A percentile compares a stretch with the other conserved stretches of the same genome.
These are phyloP conservation scores for Onychorhynchus coronatus DNA, from an alignment of 2,113 vertebrate genomes.

Conservation along the genomic window DNA sequence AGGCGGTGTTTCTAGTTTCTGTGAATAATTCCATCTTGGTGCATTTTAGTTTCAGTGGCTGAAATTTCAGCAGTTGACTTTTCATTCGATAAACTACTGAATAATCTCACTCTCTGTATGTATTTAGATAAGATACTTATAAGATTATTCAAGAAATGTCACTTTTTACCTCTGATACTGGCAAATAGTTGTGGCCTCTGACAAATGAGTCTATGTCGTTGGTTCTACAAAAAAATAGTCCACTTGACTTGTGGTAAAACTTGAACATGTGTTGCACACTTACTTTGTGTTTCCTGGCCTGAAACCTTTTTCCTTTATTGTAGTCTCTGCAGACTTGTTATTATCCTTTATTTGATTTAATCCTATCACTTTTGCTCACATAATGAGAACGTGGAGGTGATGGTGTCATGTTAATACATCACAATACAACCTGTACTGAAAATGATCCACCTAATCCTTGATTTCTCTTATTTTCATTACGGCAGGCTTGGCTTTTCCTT, in stretches of 20 bases:
- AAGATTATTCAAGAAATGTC: neutral
- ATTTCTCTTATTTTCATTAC: neutral
- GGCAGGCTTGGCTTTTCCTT: neutral
- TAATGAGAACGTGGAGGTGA: neutral
- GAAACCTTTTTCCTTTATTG: neutral
- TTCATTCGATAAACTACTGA: neutral
- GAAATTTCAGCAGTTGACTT: neutral
- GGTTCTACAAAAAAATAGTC: neutral
- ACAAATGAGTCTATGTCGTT: neutral
- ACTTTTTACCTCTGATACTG: neutral
- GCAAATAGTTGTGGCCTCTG: neutral
- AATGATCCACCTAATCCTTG: neutral
- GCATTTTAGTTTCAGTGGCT: neutral
- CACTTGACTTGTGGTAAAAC: neutral
- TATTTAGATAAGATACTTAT: neutral
- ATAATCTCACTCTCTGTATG: neutral
- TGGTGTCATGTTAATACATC: neutral
- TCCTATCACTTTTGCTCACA: neutral
- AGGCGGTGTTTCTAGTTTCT: neutral
- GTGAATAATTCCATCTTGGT: neutral
- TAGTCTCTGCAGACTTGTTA: neutral
- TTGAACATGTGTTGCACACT: neutral
- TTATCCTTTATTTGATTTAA: neutral
- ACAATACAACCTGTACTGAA: neutral
- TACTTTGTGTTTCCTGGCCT: neutral